phyloP scores from a whole-genome alignment of 2,113 vertebrate genomes.

The Oplegnathus fasciatus region DNA sequence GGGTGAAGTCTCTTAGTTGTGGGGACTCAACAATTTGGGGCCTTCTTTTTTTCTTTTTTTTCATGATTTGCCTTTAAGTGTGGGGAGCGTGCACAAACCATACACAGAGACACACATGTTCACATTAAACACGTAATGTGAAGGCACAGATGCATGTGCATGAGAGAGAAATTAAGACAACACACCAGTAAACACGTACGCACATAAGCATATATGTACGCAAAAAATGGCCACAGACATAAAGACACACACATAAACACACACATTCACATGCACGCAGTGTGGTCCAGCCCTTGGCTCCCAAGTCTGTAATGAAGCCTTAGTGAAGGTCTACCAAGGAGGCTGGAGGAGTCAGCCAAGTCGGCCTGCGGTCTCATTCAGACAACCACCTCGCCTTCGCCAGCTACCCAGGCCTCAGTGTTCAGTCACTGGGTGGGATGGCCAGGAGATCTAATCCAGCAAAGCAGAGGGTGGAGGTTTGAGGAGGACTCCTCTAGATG shows the following conservation, averaged over 20 bases:
- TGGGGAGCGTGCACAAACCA: conserved; percentile 27
- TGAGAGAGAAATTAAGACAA: conserved; percentile 47
- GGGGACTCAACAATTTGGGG: conserved; percentile 37
- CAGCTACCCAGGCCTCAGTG: conserved; percentile 68
- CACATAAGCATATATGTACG: conserved; percentile 40
- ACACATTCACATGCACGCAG: conserved; percentile 66
- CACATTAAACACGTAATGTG: conserved; percentile 49
- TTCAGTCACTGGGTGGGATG: conserved; percentile 82
- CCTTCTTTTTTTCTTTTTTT: conserved; percentile 20
- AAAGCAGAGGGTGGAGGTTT: conserved; percentile 71
- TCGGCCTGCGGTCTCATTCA: conserved; percentile 82
- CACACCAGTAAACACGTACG: conserved; percentile 44
- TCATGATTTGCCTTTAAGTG: conserved; percentile 52
- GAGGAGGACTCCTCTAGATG: conserved; percentile 70
- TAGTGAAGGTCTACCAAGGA: conserved; percentile 77
- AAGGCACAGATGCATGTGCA: conserved; percentile 42
- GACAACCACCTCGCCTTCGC: conserved; percentile 75
- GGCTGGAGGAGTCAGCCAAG: conserved; percentile 76
- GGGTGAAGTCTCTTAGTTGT: conserved; percentile 60
- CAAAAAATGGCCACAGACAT: conserved; percentile 36
- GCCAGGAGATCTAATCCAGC: conserved; percentile 70
- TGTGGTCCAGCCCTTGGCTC: conserved; percentile 79
- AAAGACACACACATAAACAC: conserved; percentile 53
- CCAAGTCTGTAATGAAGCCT: conserved; percentile 79
- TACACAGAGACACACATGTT: conserved; percentile 46